Conservation (phyloP, 2,888 invertebrate genomes). For the Andrena trimmerana region DNA sequence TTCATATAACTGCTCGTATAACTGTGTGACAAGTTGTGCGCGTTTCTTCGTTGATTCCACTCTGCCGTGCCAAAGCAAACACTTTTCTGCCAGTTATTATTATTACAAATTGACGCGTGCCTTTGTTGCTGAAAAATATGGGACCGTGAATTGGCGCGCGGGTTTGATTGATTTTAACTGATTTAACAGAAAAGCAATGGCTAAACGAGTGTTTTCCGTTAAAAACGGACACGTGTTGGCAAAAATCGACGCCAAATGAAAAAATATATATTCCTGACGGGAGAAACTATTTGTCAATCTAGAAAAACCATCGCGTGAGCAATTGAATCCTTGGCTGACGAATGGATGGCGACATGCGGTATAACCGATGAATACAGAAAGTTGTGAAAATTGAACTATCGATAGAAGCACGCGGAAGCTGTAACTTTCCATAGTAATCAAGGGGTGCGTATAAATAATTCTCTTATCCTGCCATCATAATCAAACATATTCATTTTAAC, state of each 20-base stretch:
- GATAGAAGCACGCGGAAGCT: background rate
- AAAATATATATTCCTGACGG: slow-evolving; percentile 37
- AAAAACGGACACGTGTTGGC: slow-evolving; percentile 26
- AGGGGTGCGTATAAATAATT: background rate
- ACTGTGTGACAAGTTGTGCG: background rate
- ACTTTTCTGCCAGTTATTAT: background rate
- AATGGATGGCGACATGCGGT: slow-evolving; percentile 10
- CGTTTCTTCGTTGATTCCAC: background rate
- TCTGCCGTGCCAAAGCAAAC: background rate
- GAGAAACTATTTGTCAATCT: slow-evolving; percentile 45
- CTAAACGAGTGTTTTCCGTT: slow-evolving; percentile 44
- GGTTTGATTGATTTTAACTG: slow-evolving; percentile 42
- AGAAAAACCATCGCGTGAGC: slow-evolving; percentile 24
- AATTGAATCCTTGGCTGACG: slow-evolving; percentile 36
- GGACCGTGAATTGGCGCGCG: background rate
- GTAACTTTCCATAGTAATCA: background rate
- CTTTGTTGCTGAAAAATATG: slow-evolving; percentile 23
- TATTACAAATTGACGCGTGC: background rate
- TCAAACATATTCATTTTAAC: background rate
- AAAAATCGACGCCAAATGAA: slow-evolving; percentile 14
- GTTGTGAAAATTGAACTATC: background rate
- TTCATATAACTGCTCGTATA: too few relatives aligned
- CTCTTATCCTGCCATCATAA: background rate
- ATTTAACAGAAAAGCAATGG: slow-evolving; percentile 30
- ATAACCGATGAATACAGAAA: background rate